A percentile compares a stretch with the other conserved stretches of the same genome.
Conservation (phyloP, 2,113 vertebrate species). For the cattle (Bos taurus) region DNA sequence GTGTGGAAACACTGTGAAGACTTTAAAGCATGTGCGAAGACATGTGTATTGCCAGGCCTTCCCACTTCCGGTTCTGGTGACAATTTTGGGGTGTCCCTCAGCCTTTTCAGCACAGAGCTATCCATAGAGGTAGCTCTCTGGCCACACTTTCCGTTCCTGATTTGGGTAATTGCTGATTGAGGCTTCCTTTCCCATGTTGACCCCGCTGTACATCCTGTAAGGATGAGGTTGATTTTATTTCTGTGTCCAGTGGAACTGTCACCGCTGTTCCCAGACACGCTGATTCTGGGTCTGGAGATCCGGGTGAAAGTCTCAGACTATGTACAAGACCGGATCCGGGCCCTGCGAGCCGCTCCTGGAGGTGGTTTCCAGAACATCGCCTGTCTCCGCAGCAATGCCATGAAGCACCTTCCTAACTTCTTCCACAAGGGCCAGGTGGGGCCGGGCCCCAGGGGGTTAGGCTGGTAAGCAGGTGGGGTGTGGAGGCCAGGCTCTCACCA, state of each 20-base stretch:
- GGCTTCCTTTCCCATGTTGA: neutral
- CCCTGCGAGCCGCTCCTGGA: constrained; percentile 82
- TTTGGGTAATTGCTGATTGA: neutral
- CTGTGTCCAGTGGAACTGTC: constrained; percentile 87
- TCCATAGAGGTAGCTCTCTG: neutral
- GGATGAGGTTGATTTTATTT: neutral
- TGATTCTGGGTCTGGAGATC: constrained; percentile 93
- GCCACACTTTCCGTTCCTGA: neutral
- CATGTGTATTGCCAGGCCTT: neutral
- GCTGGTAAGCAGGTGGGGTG: neutral
- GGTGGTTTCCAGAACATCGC: constrained; percentile 93
- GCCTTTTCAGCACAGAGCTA: neutral
- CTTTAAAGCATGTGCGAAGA: neutral
- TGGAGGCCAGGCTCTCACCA: neutral
- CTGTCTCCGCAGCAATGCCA: constrained; percentile 93
- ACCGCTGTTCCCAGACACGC: constrained; percentile 87
- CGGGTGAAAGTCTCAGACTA: constrained; percentile 95
- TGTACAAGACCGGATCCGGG: constrained; percentile 89
- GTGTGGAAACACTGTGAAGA: neutral
- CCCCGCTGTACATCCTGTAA: neutral
- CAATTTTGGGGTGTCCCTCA: neutral
- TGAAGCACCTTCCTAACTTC: constrained; percentile 96
- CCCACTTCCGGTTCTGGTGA: neutral
- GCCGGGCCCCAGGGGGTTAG: neutral
- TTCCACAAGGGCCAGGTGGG: constrained; percentile 92